Evolutionary conservation across 2,888 invertebrate genomes (phyloP), one percentile per base, ranked within the genome.

Genomic region (Leptinotarsa rubiginosa): DNA sequence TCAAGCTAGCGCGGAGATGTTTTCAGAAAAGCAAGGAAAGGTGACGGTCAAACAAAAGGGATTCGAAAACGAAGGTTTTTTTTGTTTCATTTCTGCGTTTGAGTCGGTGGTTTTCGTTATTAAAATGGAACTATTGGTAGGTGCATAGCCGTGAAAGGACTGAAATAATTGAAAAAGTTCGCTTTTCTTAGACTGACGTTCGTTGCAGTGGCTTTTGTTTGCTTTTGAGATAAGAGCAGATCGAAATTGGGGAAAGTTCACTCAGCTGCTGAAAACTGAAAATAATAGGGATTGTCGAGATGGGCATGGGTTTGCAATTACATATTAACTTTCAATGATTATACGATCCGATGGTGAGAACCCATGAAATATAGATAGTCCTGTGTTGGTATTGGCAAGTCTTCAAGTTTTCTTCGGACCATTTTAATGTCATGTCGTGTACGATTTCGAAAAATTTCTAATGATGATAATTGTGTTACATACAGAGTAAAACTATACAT

Each of bases 1-100:
- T 69, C 54, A n/a, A 72, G 69, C 69, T 65, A 41, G 54, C 20
- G 18, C 4, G 52, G 67, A 52, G 52, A 50, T 4, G 52, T 50
- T 54, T 41, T 68, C 25, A 18, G 25, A 68, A 68, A 31, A 68
- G 18, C 54, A 68, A 54, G 52, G 68, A 54, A 68, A 54, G 50
- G 67, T 67, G 62, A 62, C 62, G 62, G 62, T n/a, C 62, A 41
- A 62, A 62, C 31, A 62, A 62, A 25, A n/a, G 62, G 41, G 62
- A 41, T 62, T 62, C 12, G 56, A 56, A 18, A 18, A 52, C 41
- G 41, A 41, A 31, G 25, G 25, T 31, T 62, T 62, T 62, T 15
- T 31, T 62, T 41, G 41, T 41, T 41, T 62, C 31, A n/a, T 31
- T 62, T 62, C 41, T 18, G 62, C n/a, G 62, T 41, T 62, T n/a